Evolutionary conservation across 2,113 vertebrate genomes (phyloP), one percentile per base, ranked within the genome.

Genomic region (Lucifuga dentata): DNA sequence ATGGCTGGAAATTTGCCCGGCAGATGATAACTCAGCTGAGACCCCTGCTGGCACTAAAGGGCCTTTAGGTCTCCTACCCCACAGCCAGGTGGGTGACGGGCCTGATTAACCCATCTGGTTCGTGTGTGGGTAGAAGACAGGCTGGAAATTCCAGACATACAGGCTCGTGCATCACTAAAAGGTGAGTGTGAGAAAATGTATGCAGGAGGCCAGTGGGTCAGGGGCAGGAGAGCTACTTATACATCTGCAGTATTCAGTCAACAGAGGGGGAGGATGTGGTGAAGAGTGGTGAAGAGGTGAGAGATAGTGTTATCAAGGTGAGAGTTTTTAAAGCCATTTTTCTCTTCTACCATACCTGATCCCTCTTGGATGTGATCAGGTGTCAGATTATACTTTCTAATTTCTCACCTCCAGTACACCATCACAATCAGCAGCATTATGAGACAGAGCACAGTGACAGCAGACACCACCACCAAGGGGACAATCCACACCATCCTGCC

Each of bases 401-500:
- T 19, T 17, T 23, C 95, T 95, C 86, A 99, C 98, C 96, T 98
- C 98, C 98, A 99, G 92, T 98, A 98, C 57, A 99, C 94, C 72
- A 99, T 95, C 84, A 99, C 95, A 65, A 95, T 94, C 57, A 98
- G 92, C 86, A 98, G 95, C 81, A 99, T 95, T 75, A 99, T 92
- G 90, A 99, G 95, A 91, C 96, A 98, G 89, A 98, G 91, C 32
- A 98, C 96, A 39, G 96, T 99, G 89, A 99, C 93, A 57, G 96
- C 95, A 40, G 98, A 99, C 35, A 99, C 96, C 86, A 98, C 96
- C 76, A 97, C 95, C 88, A 99, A 89, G 2, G 97, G 98, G 84
- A 98, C 95, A 50, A 99, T 95, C 97, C 98, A 99, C 84, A 98
- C 97, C 95, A 98, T 95, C 89, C 94, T 92, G 78, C 93, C 94